A percentile compares a stretch with the other conserved stretches of the same genome.
These are phyloP conservation scores for Thymelicus sylvestris DNA, from an alignment of 2,888 invertebrate species.

Conservation along the genomic window DNA sequence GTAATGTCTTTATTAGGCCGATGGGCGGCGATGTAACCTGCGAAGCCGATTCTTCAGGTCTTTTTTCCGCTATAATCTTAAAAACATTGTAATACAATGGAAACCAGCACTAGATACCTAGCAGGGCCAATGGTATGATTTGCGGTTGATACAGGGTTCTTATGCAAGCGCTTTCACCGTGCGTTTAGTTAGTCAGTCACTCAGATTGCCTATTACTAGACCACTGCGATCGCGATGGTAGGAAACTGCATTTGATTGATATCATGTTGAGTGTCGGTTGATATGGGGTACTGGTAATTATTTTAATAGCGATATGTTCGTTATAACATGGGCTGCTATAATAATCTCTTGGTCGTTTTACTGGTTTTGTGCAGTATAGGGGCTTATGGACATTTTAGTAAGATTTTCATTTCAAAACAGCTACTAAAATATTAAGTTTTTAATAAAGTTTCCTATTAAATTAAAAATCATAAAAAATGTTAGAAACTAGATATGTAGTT, in stretches of 20 bases:
- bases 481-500: too few species aligned
- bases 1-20: too few species aligned
- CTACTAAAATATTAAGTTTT: too few species aligned
- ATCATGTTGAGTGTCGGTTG: slow-evolving; percentile 30
- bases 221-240: slow-evolving; percentile 27
- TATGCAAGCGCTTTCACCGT: slow-evolving; percentile 80
- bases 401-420: too few species aligned
- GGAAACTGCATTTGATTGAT: slow-evolving; percentile 37
- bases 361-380: not conserved
- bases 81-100: not conserved
- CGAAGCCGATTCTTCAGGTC: too few species aligned
- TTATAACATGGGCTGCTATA: not conserved
- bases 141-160: slow-evolving; percentile 71
- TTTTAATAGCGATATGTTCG: slow-evolving; percentile 28
- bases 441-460: too few species aligned
- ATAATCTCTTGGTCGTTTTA: not conserved
- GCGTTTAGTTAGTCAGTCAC: slow-evolving; percentile 72
- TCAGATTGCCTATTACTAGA: slow-evolving; percentile 76
- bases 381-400: too few species aligned
- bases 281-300: slow-evolving; percentile 33
- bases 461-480: too few species aligned
- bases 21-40: too few species aligned
- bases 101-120: slow-evolving; percentile 7
- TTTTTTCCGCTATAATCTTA: not conserved
- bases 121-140: slow-evolving; percentile 62